A percentile compares a stretch with the other conserved stretches of the same genome.
Evolutionary conservation across 2,113 vertebrate genomes (phyloP).

Genomic region (Amia ocellicauda): DNA sequence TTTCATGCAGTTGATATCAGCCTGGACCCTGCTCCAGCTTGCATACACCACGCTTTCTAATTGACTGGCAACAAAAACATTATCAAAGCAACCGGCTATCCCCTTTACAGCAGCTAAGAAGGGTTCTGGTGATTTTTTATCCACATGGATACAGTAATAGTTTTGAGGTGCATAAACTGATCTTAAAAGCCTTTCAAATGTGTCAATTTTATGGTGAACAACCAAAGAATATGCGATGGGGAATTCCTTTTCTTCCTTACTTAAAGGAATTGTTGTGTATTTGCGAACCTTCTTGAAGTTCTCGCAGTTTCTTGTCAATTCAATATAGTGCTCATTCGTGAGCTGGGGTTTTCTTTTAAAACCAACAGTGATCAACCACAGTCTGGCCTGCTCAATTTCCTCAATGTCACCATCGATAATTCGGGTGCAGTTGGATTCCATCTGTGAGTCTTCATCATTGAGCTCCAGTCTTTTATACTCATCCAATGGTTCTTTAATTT

Average conservation of each 20-base stretch:
- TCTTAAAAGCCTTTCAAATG: conserved; percentile 57
- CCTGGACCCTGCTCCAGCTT: conserved; percentile 82
- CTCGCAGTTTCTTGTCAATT: conserved; percentile 69
- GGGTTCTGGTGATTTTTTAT: conserved; percentile 65
- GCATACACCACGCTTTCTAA: conserved; percentile 76
- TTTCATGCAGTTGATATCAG: conserved; percentile 89
- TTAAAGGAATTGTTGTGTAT: conserved; percentile 74
- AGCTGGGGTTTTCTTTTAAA: conserved; percentile 57
- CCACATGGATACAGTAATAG: conserved; percentile 76
- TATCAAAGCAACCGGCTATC: conserved; percentile 79
- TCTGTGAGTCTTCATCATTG: conserved; percentile 48
- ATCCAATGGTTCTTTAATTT: conserved; percentile 42
- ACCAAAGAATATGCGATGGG: conserved; percentile 87
- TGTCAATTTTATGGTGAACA: conserved; percentile 78
- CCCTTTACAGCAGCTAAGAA: conserved; percentile 62
- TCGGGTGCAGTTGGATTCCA: conserved; percentile 70
- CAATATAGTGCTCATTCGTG: conserved; percentile 67
- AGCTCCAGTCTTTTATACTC: conserved; percentile 55
- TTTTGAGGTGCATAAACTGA: conserved; percentile 63
- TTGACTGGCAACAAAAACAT: conserved; percentile 76
- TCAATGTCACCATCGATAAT: conserved; percentile 69
- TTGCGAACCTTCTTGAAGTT: conserved; percentile 70
- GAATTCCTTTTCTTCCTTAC: conserved; percentile 76
- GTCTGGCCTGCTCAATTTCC: conserved; percentile 65
- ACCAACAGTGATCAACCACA: conserved; percentile 57